phyloP scores from a whole-genome alignment of 2,113 vertebrate genomes.

The Gasterosteus nipponicus region DNA sequence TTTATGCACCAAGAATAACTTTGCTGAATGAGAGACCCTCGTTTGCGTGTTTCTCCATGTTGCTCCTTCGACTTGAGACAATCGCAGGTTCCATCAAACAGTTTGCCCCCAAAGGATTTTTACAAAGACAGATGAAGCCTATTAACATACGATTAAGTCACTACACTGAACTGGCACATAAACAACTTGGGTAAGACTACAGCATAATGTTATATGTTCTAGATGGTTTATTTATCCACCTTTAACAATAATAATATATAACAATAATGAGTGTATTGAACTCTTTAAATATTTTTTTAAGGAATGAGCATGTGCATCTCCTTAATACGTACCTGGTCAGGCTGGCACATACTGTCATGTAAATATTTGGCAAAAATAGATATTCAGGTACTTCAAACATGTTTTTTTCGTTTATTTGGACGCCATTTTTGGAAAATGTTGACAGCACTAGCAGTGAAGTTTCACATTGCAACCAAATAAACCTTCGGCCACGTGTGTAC shows the following conservation, averaged over 20 bases:
- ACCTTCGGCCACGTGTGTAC: not conserved
- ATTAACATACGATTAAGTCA: not conserved
- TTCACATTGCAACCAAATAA: not conserved
- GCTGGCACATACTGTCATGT: not conserved
- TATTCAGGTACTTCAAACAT: not conserved
- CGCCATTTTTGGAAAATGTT: not conserved
- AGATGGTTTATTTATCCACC: not conserved
- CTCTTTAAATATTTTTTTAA: not conserved
- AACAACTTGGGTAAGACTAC: not conserved
- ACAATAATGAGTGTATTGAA: no score
- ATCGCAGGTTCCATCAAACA: no score
- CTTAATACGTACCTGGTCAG: not conserved
- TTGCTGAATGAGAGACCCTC: not conserved
- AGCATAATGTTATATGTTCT: not conserved
- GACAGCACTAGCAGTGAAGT: not conserved
- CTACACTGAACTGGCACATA: not conserved
- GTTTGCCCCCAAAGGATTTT: not conserved
- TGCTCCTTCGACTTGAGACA: not conserved
- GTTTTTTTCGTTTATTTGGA: not conserved
- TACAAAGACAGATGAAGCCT: not conserved
- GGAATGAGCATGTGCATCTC: not conserved
- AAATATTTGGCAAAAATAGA: not conserved
- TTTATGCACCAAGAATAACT: constrained; percentile 6
- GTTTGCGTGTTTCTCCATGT: constrained; percentile 20
- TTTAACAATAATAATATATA: not conserved